Conservation (phyloP, 2,113 vertebrate species). For the Thymallus thymallus region DNA sequence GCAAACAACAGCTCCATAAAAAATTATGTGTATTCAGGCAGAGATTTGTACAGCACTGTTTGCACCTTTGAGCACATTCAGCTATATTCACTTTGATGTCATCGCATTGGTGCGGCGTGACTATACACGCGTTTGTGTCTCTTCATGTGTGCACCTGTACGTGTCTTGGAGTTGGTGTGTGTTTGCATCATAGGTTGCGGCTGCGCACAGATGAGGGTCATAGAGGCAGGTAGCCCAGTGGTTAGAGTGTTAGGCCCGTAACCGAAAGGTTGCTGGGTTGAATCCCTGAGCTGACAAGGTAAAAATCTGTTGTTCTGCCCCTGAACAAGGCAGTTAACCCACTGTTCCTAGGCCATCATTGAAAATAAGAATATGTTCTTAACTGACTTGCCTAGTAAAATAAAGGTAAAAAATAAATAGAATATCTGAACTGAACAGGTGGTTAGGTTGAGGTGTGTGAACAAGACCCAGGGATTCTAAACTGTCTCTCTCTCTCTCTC, state of each 20-base stretch:
- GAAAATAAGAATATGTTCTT: no score
- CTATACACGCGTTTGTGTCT: slow-evolving; percentile 9
- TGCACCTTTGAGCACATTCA: slow-evolving; percentile 23
- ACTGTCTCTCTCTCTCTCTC: background rate
- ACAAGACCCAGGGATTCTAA: background rate
- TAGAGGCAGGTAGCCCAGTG: no score
- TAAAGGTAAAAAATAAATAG: no score
- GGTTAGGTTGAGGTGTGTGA: background rate
- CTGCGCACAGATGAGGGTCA: background rate
- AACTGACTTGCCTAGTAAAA: no score
- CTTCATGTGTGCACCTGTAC: background rate
- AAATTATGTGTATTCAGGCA: slow-evolving; percentile 20
- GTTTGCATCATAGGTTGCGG: background rate
- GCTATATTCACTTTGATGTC: slow-evolving; percentile 26
- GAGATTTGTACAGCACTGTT: slow-evolving; percentile 30
- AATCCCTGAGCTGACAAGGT: no score
- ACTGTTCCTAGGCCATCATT: no score
- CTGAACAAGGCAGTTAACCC: no score
- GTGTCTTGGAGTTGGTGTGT: slow-evolving; percentile 7
- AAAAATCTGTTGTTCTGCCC: no score
- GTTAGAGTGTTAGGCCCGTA: no score
- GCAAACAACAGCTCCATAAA: slow-evolving; percentile 15
- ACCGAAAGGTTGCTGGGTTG: no score
- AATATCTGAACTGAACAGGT: background rate
- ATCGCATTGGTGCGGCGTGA: slow-evolving; percentile 12